These are phyloP conservation scores for Yponomeuta plumbellus DNA, from an alignment of 2,888 invertebrate genomes.

Conservation along the genomic window DNA sequence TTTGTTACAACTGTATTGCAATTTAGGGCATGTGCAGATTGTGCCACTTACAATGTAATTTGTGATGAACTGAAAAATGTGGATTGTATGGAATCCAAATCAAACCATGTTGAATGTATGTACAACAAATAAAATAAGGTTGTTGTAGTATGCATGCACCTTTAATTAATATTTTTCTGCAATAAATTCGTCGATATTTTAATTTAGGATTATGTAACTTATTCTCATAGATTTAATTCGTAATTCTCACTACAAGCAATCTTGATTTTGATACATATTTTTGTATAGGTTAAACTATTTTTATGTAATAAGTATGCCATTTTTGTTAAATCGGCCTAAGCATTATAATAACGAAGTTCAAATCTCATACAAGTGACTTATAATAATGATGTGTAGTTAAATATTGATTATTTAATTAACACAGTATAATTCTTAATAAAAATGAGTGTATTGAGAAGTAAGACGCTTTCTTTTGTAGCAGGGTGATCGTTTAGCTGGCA, in stretches of 20 bases:
- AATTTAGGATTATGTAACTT: slow-evolving; percentile 11
- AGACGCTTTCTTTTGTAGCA: slow-evolving; percentile 17
- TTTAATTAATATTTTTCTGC: slow-evolving; percentile 2
- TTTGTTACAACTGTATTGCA: too few relatives aligned
- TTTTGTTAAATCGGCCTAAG: slow-evolving; percentile 14
- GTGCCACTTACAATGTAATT: too few relatives aligned
- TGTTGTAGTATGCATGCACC: not conserved
- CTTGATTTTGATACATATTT: not conserved
- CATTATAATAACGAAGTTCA: slow-evolving; percentile 25
- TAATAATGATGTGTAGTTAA: slow-evolving; percentile 23
- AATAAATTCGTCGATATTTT: not conserved
- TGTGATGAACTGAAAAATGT: too few relatives aligned
- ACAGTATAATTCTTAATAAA: slow-evolving; percentile 16
- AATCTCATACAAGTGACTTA: slow-evolving; percentile 25
- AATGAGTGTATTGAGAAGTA: slow-evolving; percentile 24
- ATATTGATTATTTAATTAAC: slow-evolving; percentile 21
- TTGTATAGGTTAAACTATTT: not conserved
- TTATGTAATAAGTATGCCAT: not conserved
- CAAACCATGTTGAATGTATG: too few relatives aligned
- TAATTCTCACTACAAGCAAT: not conserved
- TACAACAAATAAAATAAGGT: too few relatives aligned
- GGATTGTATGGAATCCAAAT: too few relatives aligned
- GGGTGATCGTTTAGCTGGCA: too few relatives aligned
- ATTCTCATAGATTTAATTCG: not conserved
- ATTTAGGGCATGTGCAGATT: too few relatives aligned